Evolutionary conservation across 2,113 vertebrate species (phyloP).

Genomic region (Solenodon paradoxus): DNA sequence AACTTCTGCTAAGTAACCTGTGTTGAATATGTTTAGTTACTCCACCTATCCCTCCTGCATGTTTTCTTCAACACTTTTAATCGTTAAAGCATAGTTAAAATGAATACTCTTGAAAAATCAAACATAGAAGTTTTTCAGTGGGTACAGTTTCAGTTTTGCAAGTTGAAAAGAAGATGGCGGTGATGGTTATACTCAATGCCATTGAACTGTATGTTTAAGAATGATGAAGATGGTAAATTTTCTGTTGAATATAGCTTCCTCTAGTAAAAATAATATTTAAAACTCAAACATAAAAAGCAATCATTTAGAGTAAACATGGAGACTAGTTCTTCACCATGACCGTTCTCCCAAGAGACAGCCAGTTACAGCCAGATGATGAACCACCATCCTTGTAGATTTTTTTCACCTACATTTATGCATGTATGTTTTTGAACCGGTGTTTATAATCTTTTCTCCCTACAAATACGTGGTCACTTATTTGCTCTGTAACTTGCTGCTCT

Average conservation of each 20-base stretch:
- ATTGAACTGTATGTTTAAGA: background rate
- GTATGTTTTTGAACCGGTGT: background rate
- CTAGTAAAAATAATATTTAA: background rate
- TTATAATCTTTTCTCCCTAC: background rate
- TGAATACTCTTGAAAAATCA: background rate
- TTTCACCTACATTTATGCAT: background rate
- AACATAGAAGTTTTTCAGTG: background rate
- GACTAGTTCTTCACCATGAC: background rate
- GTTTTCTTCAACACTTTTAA: background rate
- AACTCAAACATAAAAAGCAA: background rate
- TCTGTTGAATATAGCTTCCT: background rate
- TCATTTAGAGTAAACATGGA: background rate
- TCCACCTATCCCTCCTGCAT: background rate
- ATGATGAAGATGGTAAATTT: background rate
- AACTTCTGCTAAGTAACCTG: background rate
- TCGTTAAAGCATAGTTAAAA: background rate
- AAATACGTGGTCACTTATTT: background rate
- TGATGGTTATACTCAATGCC: background rate
- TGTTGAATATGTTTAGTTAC: background rate
- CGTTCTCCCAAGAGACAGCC: background rate
- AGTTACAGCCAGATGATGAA: background rate
- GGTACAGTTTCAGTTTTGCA: background rate
- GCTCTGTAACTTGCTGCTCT: background rate
- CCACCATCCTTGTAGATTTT: background rate
- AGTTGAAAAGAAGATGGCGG: background rate